These are phyloP conservation scores for Linurgus olivaceus DNA, from an alignment of 2,797 vertebrate species.

Conservation along the genomic window DNA sequence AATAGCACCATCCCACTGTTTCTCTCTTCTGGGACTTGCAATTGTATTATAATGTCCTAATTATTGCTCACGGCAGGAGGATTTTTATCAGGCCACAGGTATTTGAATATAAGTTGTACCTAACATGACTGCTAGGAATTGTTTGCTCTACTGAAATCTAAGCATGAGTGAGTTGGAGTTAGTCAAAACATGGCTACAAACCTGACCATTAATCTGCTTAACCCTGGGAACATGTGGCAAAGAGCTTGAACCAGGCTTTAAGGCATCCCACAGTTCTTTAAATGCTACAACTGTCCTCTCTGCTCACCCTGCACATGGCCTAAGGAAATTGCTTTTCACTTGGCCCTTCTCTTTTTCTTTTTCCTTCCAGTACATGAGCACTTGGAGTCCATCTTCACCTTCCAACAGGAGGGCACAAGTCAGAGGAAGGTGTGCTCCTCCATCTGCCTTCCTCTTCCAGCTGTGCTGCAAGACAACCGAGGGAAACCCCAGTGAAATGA, in stretches of 20 bases:
- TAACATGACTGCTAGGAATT: background rate
- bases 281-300: background rate
- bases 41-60: background rate
- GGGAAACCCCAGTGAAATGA: background rate
- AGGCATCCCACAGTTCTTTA: background rate
- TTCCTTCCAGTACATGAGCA: rapidly evolving
- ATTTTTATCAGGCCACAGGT: background rate
- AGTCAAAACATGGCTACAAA: background rate
- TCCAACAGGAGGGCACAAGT: background rate
- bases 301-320: background rate
- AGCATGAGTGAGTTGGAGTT: background rate
- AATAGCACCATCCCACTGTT: background rate
- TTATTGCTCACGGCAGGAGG: background rate
- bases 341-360: background rate
- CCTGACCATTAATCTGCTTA: background rate
- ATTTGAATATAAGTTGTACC: background rate
- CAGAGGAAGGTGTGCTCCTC: background rate
- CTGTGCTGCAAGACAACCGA: background rate
- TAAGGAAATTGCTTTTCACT: background rate
- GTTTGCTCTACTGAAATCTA: background rate
- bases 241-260: background rate
- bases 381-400: background rate
- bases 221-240: background rate
- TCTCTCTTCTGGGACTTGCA: background rate
- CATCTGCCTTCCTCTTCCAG: background rate